Percentiles rank a stretch among this genome's conserved stretches.
These are phyloP conservation scores for Pterocles burchelli DNA, from an alignment of 2,113 vertebrate species.

Conservation along the genomic window DNA sequence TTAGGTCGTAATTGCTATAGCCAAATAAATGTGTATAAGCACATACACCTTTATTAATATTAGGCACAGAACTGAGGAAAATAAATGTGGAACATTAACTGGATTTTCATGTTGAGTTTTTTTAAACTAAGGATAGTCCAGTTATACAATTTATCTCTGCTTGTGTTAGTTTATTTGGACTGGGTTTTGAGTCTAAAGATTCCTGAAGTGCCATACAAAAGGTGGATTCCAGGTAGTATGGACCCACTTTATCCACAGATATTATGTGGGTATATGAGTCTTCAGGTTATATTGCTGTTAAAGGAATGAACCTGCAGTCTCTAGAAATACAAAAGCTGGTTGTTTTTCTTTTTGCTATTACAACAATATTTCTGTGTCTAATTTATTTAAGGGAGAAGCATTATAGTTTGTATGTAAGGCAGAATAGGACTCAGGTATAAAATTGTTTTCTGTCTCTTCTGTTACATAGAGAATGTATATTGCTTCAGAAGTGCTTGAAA, in stretches of 20 bases:
- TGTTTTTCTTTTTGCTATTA: background rate
- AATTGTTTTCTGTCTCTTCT: slow-evolving; percentile 13
- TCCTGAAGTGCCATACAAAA: background rate
- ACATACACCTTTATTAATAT: background rate
- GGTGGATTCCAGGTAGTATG: background rate
- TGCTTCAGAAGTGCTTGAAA: background rate
- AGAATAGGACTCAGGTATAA: background rate
- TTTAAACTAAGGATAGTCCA: background rate
- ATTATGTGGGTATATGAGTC: background rate
- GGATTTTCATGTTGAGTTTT: background rate
- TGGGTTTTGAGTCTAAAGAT: background rate
- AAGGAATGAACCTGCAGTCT: background rate
- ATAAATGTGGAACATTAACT: background rate
- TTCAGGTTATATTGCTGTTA: background rate
- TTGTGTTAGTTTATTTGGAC: background rate
- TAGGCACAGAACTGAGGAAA: background rate
- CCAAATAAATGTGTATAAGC: background rate
- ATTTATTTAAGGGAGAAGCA: background rate
- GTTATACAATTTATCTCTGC: background rate
- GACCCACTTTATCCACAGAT: background rate
- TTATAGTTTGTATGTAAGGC: background rate
- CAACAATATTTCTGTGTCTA: background rate
- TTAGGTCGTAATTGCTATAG: background rate
- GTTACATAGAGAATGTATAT: background rate
- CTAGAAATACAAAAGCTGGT: background rate